A percentile compares a stretch with the other conserved stretches of the same genome.
phyloP scores from a whole-genome alignment of 2,797 vertebrate species.

The Lepus townsendii region DNA sequence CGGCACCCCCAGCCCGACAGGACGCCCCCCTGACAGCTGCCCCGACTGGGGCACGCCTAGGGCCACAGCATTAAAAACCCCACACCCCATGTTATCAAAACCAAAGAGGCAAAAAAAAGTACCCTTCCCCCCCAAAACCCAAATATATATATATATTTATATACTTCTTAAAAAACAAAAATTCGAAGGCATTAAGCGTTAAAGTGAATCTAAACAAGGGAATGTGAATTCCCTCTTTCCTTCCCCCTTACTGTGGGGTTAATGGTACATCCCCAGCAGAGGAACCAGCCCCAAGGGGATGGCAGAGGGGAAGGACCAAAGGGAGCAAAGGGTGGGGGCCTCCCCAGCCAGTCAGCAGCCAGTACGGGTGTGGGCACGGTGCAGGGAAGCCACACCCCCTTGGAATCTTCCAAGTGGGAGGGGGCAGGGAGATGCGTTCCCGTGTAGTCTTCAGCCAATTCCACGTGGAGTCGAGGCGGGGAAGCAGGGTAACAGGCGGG shows the following conservation, averaged over 20 bases:
- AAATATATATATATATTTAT: slow-evolving; percentile 83
- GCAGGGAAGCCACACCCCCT: slow-evolving; percentile 68
- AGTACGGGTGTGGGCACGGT: slow-evolving; percentile 44
- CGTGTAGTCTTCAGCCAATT: slow-evolving; percentile 72
- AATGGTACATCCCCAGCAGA: slow-evolving; percentile 78
- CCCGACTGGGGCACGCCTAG: slow-evolving; percentile 59
- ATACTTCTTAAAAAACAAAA: slow-evolving; percentile 78
- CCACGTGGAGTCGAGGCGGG: slow-evolving; percentile 73
- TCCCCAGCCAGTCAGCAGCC: slow-evolving; percentile 82
- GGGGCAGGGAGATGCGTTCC: slow-evolving; percentile 59
- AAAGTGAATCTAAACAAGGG: slow-evolving; percentile 83
- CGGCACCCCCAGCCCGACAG: not conserved
- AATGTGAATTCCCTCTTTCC: slow-evolving; percentile 74
- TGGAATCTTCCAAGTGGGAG: slow-evolving; percentile 69
- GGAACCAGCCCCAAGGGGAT: slow-evolving; percentile 83
- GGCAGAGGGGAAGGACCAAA: slow-evolving; percentile 69
- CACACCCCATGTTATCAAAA: slow-evolving; percentile 83
- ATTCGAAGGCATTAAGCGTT: slow-evolving; percentile 84
- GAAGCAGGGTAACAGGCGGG: slow-evolving; percentile 68
- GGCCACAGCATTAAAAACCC: slow-evolving; percentile 78
- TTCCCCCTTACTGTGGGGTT: slow-evolving; percentile 65
- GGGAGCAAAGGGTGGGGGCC: slow-evolving; percentile 45
- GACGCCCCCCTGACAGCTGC: slow-evolving; percentile 59
- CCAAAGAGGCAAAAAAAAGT: slow-evolving; percentile 79
- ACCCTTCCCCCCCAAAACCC: slow-evolving; percentile 60